Base-by-base conservation (phyloP, 2,888 invertebrate species). In the Latrodectus elegans region DNA sequence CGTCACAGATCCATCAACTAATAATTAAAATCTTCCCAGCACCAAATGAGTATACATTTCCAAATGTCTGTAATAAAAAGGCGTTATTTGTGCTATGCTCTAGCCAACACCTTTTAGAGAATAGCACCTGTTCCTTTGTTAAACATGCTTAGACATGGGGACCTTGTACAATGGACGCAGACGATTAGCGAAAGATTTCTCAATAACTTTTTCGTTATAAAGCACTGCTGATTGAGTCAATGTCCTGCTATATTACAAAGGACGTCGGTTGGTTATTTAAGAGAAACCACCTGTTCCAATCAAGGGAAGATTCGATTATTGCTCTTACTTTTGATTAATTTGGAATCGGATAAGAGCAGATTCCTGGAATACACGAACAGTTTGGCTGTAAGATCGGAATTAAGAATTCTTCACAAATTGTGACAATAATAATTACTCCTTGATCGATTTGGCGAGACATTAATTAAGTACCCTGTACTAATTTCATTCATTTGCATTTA, bases 171-270 rank as follows among this genome's bases (percentile, higher is more conserved):
- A 84, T 77, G 77, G 72, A 68, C 68, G 38, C 64, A 64, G 80
- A 72, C 60, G 77, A 72, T 77, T 83, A 76, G 60, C 70, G 22
- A 26, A 67, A 55, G 65, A n/a, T 84, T 84, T 84, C 84, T 51
- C 75, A 84, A 84, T 84, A 71, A 65, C 60, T 77, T 84, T 38
- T 72, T 84, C 84, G 72, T 72, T 68, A 75, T 52, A 77, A 84
- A 84, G 26, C 53, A 60, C 65, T 71, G 51, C 22, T 53, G 68
- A 73, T 49, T 67, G 64, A 77, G 83, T 84, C 83, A 84, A 84
- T 52, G 83, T 71, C 83, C 83, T 78, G 38, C 51, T n/a, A 52
- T 77, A 26, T 74, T 53, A 17, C 14, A 55, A 55, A 49, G 60
- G 22, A n/a, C n/a, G 64, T 14, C 4, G n/a, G 55, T 38, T 38